Base-by-base conservation (phyloP, 2,113 vertebrate genomes). In the Sorex araneus region DNA sequence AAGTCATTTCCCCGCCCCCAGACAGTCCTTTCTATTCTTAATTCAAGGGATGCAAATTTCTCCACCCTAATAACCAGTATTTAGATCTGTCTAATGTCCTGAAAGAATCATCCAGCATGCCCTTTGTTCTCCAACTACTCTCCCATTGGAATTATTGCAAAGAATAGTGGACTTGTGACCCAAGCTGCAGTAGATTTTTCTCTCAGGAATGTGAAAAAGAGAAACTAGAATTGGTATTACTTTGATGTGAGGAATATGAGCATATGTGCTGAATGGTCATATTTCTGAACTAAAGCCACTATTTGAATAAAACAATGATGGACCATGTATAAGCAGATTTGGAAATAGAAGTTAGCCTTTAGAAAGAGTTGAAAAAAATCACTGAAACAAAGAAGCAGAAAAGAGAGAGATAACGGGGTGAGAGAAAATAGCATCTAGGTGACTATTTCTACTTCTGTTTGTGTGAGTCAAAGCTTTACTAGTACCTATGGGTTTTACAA, bases 191-290 rank as follows among this genome's bases (percentile, higher is more conserved):
- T 30, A 74, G 11, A 82, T 10, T 76, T 25, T 28, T 78, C 57
- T 88, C 76, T 89, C 36, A 73, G 69, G 32, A 84, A 83, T 80
- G 10, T 70, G 15, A 85, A 96, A 87, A 18, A 70, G 34, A 19
- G 16, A 90, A 84, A 71, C 3, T 13, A 76, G 50, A 70, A 57
- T 71, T 67, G 27, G 5, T n/a, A 45, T 87, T 25, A 28, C 13
- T 73, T 84, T 67, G 34, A 57, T 21, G 13, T 87, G 43, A 79
- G 47, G 10, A 78, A 76, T 23, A 28, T 74, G 34, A 85, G 32
- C 43, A 76, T 23, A 28, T 74, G 34, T 83, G 32, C 43, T 73
- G n/a, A 83, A 87, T 13, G 10, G 45, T 43, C 19, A 40, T 9
- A 19, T 83, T 32, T 90, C 7, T 19, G 87, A 78, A 16, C 15